phyloP scores from a whole-genome alignment of 92 coral and sea anemone species.

The Paramuricea clavata region DNA sequence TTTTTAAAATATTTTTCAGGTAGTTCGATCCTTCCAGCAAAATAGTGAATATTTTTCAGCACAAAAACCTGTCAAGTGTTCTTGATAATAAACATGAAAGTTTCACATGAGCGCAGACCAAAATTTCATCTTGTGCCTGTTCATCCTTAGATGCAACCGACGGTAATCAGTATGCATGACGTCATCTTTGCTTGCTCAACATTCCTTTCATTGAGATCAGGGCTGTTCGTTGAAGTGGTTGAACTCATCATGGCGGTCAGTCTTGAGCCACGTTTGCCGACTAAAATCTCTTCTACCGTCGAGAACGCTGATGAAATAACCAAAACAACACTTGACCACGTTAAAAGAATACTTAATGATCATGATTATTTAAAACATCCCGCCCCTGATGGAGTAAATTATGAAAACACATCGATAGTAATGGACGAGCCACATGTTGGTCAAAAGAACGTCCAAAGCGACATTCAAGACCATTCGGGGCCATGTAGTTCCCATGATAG shows the following conservation, averaged over 20 bases:
- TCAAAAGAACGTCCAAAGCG: not conserved
- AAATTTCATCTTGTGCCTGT: not conserved
- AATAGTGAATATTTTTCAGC: too few species aligned
- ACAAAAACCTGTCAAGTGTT: too few species aligned
- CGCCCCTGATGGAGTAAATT: not conserved
- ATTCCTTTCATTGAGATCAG: not conserved
- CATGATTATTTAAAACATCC: conserved; percentile 26
- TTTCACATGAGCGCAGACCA: too few species aligned
- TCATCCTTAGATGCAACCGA: not conserved
- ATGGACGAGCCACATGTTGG: not conserved
- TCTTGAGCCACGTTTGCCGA: not conserved
- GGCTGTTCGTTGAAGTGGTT: not conserved
- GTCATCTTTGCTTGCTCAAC: not conserved
- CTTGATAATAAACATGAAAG: too few species aligned
- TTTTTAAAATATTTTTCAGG: too few species aligned
- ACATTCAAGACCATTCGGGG: not conserved
- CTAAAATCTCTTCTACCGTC: not conserved
- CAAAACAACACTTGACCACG: conserved; percentile 20
- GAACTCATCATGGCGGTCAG: conserved; percentile 8
- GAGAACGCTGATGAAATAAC: not conserved
- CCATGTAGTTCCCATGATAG: not conserved
- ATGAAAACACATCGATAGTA: not conserved
- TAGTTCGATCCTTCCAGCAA: too few species aligned
- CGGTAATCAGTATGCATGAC: not conserved
- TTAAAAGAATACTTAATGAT: conserved; percentile 32